phyloP scores from a whole-genome alignment of 35 echinoderm and acorn worm species.

The Holothuria glaberrima region DNA sequence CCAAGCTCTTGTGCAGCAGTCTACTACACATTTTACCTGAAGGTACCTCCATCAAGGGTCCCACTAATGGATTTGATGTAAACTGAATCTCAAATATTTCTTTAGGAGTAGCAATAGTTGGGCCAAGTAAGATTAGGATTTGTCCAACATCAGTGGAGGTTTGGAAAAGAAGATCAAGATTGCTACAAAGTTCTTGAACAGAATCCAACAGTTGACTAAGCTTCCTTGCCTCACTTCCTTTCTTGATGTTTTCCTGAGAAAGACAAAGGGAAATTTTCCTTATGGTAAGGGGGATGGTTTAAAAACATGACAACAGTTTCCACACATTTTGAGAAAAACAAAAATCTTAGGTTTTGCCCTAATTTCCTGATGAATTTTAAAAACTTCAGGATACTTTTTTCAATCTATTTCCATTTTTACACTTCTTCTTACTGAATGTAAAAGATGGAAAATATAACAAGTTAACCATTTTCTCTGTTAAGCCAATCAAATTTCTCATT shows the following conservation, averaged over 20 bases:
- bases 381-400: no score
- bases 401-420: no score
- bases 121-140: constrained; percentile 65
- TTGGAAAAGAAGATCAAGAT: constrained; percentile 67
- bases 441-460: no score
- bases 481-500: no score
- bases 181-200: constrained; percentile 60
- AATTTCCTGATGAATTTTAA: no score
- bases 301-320: no score
- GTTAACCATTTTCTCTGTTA: no score
- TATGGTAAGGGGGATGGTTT: not conserved
- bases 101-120: constrained; percentile 74
- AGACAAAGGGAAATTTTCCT: not conserved
- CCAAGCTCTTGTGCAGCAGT: constrained; percentile 56
- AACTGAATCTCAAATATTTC: constrained; percentile 70
- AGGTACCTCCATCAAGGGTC: not conserved
- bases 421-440: no score
- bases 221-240: constrained; percentile 40
- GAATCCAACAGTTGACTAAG: constrained; percentile 43
- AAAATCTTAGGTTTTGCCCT: no score
- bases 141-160: constrained; percentile 7
- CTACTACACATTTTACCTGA: constrained; percentile 62
- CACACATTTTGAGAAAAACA: no score
- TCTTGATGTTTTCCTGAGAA: constrained; percentile 49
- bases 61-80: not conserved